Conservation (phyloP, 2,797 vertebrate genomes). For the Huso huso region DNA sequence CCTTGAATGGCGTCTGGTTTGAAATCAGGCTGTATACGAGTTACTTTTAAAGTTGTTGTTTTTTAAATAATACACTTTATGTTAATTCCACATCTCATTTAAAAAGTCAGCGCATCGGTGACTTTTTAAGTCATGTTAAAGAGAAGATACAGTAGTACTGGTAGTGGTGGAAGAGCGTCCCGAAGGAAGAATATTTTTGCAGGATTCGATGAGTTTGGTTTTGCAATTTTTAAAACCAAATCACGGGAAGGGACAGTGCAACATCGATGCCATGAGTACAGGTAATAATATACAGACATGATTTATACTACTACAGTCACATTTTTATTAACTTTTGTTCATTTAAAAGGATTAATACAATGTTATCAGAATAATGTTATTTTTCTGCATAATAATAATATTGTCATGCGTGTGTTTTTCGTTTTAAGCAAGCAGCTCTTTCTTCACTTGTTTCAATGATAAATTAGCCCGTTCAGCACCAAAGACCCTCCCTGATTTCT, state of each 20-base stretch:
- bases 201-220: constrained; percentile 59
- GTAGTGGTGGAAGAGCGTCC: constrained; percentile 26
- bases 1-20: constrained; percentile 11
- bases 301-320: background rate
- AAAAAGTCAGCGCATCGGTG: no score
- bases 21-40: background rate
- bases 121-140: constrained; percentile 25
- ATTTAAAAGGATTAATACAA: background rate
- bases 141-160: constrained; percentile 27
- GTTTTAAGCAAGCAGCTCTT: no score
- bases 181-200: constrained; percentile 36
- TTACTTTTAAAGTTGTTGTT: background rate
- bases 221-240: constrained; percentile 41
- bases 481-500: no score
- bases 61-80: background rate
- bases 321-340: background rate
- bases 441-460: no score
- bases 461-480: no score
- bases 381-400: no score
- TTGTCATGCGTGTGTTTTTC: no score
- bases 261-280: constrained; percentile 56
- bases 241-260: constrained; percentile 41
- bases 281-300: constrained; percentile 29
- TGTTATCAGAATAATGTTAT: no score
- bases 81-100: no score